These are phyloP conservation scores for Idris sp. DNA, from an alignment of 1,140 invertebrate species.

Conservation along the genomic window DNA sequence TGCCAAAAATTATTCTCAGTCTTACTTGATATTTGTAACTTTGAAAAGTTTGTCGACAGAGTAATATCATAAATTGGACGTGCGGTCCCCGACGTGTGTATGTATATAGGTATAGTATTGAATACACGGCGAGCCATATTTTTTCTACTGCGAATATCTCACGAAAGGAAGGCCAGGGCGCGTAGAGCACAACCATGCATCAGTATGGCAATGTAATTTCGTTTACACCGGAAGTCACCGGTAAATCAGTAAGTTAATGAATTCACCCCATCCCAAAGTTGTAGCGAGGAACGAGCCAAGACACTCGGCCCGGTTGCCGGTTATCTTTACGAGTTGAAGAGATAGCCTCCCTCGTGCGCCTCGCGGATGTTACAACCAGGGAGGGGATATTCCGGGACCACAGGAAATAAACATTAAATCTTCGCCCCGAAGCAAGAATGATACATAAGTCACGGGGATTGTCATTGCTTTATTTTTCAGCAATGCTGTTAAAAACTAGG, in stretches of 20 bases:
- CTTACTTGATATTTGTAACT: no score
- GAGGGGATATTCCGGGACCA: constrained; percentile 44
- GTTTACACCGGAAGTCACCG: constrained; percentile 74
- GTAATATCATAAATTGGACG: no score
- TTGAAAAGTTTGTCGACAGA: no score
- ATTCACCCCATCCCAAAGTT: constrained; percentile 65
- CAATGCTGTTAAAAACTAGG: constrained; percentile 8
- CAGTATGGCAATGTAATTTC: constrained; percentile 69
- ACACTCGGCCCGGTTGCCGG: constrained; percentile 65
- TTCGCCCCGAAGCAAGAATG: constrained; percentile 61
- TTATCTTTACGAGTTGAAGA: constrained; percentile 75
- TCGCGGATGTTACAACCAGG: constrained; percentile 20
- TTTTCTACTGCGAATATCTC: constrained; percentile 45
- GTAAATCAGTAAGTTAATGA: constrained; percentile 76
- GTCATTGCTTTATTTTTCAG: constrained; percentile 49
- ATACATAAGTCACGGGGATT: constrained; percentile 58
- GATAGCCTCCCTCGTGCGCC: constrained; percentile 67
- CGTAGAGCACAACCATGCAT: constrained; percentile 28
- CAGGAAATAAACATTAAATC: constrained; percentile 75
- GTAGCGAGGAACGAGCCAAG: constrained; percentile 43
- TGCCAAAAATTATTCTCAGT: no score
- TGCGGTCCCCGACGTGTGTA: no score
- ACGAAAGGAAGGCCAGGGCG: constrained; percentile 29
- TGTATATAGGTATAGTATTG: no score
- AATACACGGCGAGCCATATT: constrained; percentile 31